Evolutionary conservation across 2,888 invertebrate genomes (phyloP).

Genomic region (Drosophila peninsularis): DNA sequence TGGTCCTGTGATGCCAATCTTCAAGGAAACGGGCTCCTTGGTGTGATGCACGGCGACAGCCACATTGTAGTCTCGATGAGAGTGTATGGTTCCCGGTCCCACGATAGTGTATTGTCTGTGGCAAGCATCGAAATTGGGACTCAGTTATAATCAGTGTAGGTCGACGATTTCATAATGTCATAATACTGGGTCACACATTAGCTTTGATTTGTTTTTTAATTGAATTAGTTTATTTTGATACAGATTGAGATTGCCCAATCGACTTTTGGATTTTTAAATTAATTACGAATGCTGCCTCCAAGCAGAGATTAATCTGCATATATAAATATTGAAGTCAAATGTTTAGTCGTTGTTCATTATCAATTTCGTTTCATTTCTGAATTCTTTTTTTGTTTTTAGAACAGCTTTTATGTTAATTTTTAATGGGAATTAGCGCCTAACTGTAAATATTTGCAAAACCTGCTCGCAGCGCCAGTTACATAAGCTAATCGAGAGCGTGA

Average conservation of each 20-base stretch:
- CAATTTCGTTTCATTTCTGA: background rate
- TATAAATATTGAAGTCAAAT: background rate
- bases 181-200: constrained; percentile 35
- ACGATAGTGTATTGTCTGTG: constrained; percentile 89
- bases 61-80: constrained; percentile 92
- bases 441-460: constrained; percentile 21
- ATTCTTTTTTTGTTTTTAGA: constrained; percentile 3
- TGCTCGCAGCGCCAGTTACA: no score
- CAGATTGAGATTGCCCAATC: constrained; percentile 6
- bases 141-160: constrained; percentile 29
- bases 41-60: constrained; percentile 87
- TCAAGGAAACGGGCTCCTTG: constrained; percentile 66
- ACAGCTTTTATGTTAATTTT: background rate
- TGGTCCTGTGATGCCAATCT: constrained; percentile 79
- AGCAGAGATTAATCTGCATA: constrained; percentile 19
- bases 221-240: constrained; percentile 7
- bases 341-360: background rate
- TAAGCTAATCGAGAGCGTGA: no score
- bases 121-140: constrained; percentile 6
- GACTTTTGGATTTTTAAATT: background rate
- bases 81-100: constrained; percentile 91
- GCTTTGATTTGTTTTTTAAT: constrained; percentile 6
- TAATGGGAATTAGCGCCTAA: constrained; percentile 31
- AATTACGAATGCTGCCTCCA: background rate
- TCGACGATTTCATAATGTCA: constrained; percentile 29